Evolutionary conservation across 1,140 invertebrate genomes (phyloP), one percentile per base, ranked within the genome.

Genomic region (Macrostomum lignano): DNA sequence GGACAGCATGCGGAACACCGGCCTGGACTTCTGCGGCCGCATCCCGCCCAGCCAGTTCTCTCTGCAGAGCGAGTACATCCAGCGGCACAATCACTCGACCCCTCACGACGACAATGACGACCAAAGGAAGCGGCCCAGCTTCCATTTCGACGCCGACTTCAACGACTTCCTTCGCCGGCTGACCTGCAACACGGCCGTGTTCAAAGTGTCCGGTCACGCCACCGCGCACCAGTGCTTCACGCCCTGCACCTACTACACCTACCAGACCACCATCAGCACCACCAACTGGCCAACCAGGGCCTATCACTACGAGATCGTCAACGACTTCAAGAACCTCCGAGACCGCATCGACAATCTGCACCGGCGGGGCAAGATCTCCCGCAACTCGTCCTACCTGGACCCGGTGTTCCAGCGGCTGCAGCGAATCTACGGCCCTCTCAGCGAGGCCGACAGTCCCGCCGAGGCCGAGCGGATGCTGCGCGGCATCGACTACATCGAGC

Each of bases 201-300:
- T n/a, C n/a, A n/a, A n/a, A n/a, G n/a, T n/a, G n/a, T n/a, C n/a
- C n/a, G n/a, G n/a, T n/a, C 15, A 17, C 4, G 19, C 15, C 19
- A 15, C 15, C 9, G 3, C 3, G 19, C 5, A 3, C 3, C 15
- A 28, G 19, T 28, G 26, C 19, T 15, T 15, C 9, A 28, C 14
- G 15, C 26, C 26, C 14, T 28, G 26, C 9, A 28, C 26, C 15
- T 28, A 15, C 9, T 28, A 15, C 9, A 28, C 26, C 5, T 28
- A 28, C 19, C 14, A 28, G 14, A 28, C 26, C 14, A 28, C 26
- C 3, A 28, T 28, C 19, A 28, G 26, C 19, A 15, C 26, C 7
- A 17, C 26, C 4, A 17, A 28, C 15, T 28, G 26, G 26, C 26
- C 26, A 28, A 28, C 26, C 15, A 28, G 19, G 19, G 15, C 26